phyloP scores from a whole-genome alignment of 2,113 vertebrate genomes.

The Crypturellus undulatus region DNA sequence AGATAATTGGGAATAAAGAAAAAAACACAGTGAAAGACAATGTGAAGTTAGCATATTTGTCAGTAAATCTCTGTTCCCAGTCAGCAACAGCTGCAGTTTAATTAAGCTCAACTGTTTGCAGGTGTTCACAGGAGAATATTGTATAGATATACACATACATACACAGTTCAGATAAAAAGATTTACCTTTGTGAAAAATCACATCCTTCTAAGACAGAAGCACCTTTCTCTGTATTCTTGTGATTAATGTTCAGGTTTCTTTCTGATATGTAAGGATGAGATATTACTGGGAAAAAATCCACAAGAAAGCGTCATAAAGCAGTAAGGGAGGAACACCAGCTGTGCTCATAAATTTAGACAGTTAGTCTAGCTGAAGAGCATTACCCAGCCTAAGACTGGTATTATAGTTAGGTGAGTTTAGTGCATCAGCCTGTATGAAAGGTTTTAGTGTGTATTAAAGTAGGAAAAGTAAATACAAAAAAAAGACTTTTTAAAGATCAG shows the following conservation, averaged over 20 bases:
- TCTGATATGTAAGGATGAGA: conserved; percentile 40
- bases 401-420: conserved; percentile 12
- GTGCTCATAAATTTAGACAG: conserved; percentile 39
- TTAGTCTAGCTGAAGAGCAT: conserved; percentile 23
- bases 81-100: conserved; percentile 60
- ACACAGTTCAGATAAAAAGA: neutral
- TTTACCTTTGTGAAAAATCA: neutral
- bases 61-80: conserved; percentile 31
- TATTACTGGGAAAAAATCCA: conserved; percentile 35
- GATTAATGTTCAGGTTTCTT: conserved; percentile 34
- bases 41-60: conserved; percentile 23
- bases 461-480: conserved; percentile 31
- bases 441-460: conserved; percentile 26
- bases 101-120: conserved; percentile 59
- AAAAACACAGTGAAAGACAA: neutral
- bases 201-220: neutral
- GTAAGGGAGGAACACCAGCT: conserved; percentile 6
- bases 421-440: conserved; percentile 20
- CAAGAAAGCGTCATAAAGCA: conserved; percentile 17
- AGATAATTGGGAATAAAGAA: neutral
- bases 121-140: conserved; percentile 31
- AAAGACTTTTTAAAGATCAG: conserved; percentile 46
- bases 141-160: neutral
- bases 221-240: neutral
- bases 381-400: neutral